Evolutionary conservation across 2,113 vertebrate species (phyloP).

Genomic region (Strix uralensis): DNA sequence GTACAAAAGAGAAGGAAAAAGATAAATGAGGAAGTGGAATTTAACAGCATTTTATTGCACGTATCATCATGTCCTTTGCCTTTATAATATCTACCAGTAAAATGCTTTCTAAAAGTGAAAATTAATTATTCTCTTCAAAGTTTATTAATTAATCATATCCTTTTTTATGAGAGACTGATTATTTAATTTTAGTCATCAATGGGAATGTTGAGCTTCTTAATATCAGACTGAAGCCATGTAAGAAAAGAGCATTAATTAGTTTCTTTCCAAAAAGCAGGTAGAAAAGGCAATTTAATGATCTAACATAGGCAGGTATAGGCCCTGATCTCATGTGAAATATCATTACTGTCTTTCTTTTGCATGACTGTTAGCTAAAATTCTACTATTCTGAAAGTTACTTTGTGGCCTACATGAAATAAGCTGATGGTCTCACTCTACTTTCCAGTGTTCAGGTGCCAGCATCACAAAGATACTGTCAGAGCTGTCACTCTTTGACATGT

Average conservation of each 20-base stretch:
- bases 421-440: background rate
- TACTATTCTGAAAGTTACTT: background rate
- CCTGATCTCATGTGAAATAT: constrained; percentile 24
- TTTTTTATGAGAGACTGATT: constrained; percentile 67
- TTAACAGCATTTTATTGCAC: constrained; percentile 67
- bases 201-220: constrained; percentile 61
- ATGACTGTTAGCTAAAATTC: background rate
- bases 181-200: constrained; percentile 64
- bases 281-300: constrained; percentile 54
- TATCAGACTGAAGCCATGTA: constrained; percentile 55
- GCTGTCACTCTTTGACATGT: background rate
- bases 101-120: constrained; percentile 59
- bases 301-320: background rate
- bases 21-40: constrained; percentile 59
- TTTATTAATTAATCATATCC: constrained; percentile 76
- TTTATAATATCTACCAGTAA: constrained; percentile 51
- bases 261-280: constrained; percentile 22
- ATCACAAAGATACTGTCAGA: background rate
- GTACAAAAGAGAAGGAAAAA: constrained; percentile 34
- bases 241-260: constrained; percentile 60
- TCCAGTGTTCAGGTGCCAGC: background rate
- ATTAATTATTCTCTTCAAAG: constrained; percentile 65
- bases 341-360: background rate
- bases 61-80: background rate
- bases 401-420: background rate